Conservation (phyloP, 2,888 invertebrate genomes). For the Neoascia interrupta region DNA sequence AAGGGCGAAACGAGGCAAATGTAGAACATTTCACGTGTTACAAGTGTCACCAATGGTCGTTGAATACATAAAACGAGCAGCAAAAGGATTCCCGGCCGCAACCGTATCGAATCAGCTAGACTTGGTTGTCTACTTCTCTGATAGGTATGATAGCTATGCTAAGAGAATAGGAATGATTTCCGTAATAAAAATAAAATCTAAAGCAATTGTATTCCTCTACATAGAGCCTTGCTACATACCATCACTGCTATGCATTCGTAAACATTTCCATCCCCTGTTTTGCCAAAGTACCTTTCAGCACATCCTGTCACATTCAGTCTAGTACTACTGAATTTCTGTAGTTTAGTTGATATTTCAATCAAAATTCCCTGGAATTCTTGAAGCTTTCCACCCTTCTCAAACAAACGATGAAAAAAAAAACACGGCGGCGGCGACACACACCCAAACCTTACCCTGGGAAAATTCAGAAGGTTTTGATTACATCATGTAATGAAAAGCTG, state of each 20-base stretch:
- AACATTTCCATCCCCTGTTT: conserved; percentile 4
- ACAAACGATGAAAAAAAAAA: conserved; percentile 18
- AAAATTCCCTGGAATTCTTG: conserved; percentile 48
- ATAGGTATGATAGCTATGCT: too few relatives aligned
- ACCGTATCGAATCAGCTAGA: conserved; percentile 35
- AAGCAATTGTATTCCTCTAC: too few relatives aligned
- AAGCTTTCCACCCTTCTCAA: conserved; percentile 58
- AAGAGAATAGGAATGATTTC: too few relatives aligned
- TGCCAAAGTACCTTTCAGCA: conserved; percentile 17
- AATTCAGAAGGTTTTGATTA: conserved; percentile 63
- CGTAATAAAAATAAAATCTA: too few relatives aligned
- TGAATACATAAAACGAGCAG: conserved; percentile 21
- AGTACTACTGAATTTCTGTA: conserved; percentile 24
- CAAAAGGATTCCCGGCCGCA: conserved; percentile 21
- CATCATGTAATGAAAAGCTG: conserved; percentile 68
- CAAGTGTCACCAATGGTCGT: conserved; percentile 25
- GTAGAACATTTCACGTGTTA: conserved; percentile 40
- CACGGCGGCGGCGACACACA: conserved; percentile 30
- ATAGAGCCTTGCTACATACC: too few relatives aligned
- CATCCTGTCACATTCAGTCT: conserved; percentile 21
- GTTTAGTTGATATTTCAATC: conserved; percentile 57
- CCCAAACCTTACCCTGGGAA: conserved; percentile 57
- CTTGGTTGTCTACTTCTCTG: too few relatives aligned
- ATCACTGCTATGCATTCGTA: conserved; percentile 6
- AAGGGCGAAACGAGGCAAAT: background rate